phyloP scores from a whole-genome alignment of 2,888 invertebrate species.

The Tenodera sinensis region DNA sequence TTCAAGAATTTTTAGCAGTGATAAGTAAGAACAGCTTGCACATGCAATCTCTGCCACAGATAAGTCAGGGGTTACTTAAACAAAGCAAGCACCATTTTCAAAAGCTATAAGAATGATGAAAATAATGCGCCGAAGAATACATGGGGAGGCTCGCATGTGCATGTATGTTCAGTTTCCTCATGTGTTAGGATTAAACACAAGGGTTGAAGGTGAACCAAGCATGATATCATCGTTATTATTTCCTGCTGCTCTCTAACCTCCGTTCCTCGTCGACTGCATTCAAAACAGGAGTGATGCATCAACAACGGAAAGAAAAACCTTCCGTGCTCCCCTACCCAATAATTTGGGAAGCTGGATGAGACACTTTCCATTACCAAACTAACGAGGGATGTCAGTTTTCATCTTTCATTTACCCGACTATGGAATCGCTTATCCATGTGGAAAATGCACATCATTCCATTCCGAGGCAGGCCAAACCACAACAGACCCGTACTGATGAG shows the following conservation, averaged over 20 bases:
- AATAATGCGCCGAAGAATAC: too few relatives aligned
- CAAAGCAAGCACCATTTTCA: too few relatives aligned
- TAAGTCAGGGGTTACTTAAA: too few relatives aligned
- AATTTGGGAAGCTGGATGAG: slow-evolving; percentile 4
- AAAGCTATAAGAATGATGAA: too few relatives aligned
- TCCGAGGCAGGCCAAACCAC: not conserved
- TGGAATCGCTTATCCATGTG: slow-evolving; percentile 16
- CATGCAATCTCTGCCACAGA: too few relatives aligned
- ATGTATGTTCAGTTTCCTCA: not conserved
- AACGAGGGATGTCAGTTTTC: slow-evolving; percentile 24
- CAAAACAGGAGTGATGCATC: not conserved
- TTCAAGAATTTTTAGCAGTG: too few relatives aligned
- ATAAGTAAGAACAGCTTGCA: too few relatives aligned
- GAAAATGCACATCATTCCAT: slow-evolving; percentile 8
- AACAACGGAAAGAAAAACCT: not conserved
- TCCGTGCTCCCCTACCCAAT: not conserved
- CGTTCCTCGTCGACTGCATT: not conserved
- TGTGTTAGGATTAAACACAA: not conserved
- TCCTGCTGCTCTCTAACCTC: not conserved
- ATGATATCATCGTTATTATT: slow-evolving; percentile 6
- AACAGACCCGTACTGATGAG: not conserved
- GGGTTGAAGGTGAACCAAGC: slow-evolving; percentile 3
- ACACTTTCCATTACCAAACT: slow-evolving; percentile 24
- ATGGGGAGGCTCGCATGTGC: not conserved
- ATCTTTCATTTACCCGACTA: slow-evolving; percentile 22